These are phyloP conservation scores for Candidula unifasciata DNA, from an alignment of 2,888 invertebrate species.

Conservation along the genomic window DNA sequence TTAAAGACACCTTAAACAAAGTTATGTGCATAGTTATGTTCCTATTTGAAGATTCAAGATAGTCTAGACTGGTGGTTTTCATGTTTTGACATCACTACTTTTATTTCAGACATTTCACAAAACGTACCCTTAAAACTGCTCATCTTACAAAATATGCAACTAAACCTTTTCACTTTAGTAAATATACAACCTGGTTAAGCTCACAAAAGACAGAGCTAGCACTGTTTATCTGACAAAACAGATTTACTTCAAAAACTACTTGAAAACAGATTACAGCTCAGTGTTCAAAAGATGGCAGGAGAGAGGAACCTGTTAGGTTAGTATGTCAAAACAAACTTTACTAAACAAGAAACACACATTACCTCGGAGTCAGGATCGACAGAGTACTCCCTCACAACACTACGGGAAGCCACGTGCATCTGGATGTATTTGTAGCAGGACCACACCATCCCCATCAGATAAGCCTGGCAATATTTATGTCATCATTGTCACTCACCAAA, in stretches of 20 bases:
- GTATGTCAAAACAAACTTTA: background rate
- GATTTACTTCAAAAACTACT: background rate
- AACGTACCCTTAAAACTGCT: background rate
- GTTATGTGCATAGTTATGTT: no score
- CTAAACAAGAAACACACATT: background rate
- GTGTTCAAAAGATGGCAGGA: background rate
- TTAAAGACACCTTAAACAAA: no score
- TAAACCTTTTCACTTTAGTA: background rate
- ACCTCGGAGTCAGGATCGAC: constrained; percentile 72
- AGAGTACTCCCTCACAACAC: constrained; percentile 65
- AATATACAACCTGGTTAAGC: background rate
- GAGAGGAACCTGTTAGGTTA: background rate
- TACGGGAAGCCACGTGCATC: constrained; percentile 61
- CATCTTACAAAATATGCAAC: background rate
- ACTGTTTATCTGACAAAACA: background rate
- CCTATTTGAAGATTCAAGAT: no score
- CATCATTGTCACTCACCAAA: no score
- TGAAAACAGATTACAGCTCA: background rate
- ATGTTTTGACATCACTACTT: no score
- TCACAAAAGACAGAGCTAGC: background rate
- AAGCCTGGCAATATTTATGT: constrained; percentile 66
- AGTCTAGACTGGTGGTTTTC: no score
- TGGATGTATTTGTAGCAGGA: constrained; percentile 76
- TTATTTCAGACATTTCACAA: background rate
- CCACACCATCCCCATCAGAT: constrained; percentile 77